These are phyloP conservation scores for Ormyrus pomaceus DNA, from an alignment of 2,888 invertebrate species.

Conservation along the genomic window DNA sequence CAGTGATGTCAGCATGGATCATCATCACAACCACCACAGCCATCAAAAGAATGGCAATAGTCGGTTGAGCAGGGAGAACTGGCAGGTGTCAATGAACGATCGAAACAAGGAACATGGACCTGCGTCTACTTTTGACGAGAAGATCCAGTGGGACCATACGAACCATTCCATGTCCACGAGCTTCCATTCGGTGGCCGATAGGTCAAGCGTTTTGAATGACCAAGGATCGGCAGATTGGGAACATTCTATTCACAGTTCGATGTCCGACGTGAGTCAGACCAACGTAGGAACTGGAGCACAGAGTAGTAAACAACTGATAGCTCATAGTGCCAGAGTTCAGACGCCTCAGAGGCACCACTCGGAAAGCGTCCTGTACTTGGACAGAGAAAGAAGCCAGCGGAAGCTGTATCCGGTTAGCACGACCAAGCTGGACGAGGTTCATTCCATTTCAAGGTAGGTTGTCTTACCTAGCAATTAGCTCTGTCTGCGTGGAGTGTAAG, in stretches of 20 bases:
- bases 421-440: slow-evolving; percentile 77
- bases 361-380: slow-evolving; percentile 85
- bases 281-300: slow-evolving; percentile 57
- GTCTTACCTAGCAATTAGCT: too few species aligned
- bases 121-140: slow-evolving; percentile 3
- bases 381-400: slow-evolving; percentile 78
- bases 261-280: slow-evolving; percentile 69
- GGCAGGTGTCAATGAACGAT: slow-evolving; percentile 71
- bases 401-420: slow-evolving; percentile 85
- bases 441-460: slow-evolving; percentile 53
- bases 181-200: slow-evolving; percentile 58
- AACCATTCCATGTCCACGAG: slow-evolving; percentile 45
- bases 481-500: background rate
- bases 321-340: slow-evolving; percentile 86
- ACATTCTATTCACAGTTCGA: slow-evolving; percentile 66
- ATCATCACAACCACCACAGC: slow-evolving; percentile 21
- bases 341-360: slow-evolving; percentile 87
- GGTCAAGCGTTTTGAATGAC: slow-evolving; percentile 64
- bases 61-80: slow-evolving; percentile 62
- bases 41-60: slow-evolving; percentile 44
- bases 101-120: slow-evolving; percentile 65
- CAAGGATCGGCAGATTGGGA: slow-evolving; percentile 56
- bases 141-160: slow-evolving; percentile 38
- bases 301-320: slow-evolving; percentile 80
- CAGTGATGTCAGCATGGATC: slow-evolving; percentile 34